Conservation (phyloP, 2,888 invertebrate genomes). For the Heteromyza rotundicornis region DNA sequence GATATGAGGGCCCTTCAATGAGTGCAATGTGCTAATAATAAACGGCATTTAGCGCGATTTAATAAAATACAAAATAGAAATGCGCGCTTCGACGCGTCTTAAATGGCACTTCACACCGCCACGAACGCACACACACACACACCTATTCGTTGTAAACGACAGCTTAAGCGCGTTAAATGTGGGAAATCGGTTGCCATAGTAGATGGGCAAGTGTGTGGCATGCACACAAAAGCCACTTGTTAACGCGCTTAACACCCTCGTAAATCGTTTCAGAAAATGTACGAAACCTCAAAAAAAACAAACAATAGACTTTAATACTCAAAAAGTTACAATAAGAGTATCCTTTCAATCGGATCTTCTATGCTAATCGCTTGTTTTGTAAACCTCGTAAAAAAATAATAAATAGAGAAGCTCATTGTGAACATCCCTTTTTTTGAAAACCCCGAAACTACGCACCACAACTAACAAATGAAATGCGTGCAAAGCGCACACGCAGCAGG, state of each 20-base stretch:
- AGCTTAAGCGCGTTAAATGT: conserved; percentile 40
- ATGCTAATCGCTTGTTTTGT: conserved; percentile 51
- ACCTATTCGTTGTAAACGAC: neutral
- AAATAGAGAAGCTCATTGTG: conserved; percentile 19
- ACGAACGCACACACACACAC: neutral
- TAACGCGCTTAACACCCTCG: conserved; percentile 26
- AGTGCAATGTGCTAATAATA: conserved; percentile 3
- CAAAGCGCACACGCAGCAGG: conserved; percentile 45
- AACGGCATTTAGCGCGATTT: conserved; percentile 47
- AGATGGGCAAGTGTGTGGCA: neutral
- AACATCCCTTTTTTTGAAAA: neutral
- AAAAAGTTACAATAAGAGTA: conserved; percentile 31
- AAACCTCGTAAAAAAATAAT: conserved; percentile 36
- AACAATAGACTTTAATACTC: conserved; percentile 16
- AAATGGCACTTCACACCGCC: conserved; percentile 42
- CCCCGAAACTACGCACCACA: conserved; percentile 33
- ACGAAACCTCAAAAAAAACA: conserved; percentile 26
- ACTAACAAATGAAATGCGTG: conserved; percentile 12
- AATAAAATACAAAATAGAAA: conserved; percentile 50
- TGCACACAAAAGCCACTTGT: conserved; percentile 28
- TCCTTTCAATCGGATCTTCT: conserved; percentile 55
- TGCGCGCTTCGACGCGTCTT: conserved; percentile 49
- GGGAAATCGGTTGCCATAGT: conserved; percentile 38
- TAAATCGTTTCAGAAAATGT: conserved; percentile 17
- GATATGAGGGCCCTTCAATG: neutral